A percentile compares a stretch with the other conserved stretches of the same genome.
phyloP scores from a whole-genome alignment of 2,888 invertebrate genomes.

The Teleiodes luculella region DNA sequence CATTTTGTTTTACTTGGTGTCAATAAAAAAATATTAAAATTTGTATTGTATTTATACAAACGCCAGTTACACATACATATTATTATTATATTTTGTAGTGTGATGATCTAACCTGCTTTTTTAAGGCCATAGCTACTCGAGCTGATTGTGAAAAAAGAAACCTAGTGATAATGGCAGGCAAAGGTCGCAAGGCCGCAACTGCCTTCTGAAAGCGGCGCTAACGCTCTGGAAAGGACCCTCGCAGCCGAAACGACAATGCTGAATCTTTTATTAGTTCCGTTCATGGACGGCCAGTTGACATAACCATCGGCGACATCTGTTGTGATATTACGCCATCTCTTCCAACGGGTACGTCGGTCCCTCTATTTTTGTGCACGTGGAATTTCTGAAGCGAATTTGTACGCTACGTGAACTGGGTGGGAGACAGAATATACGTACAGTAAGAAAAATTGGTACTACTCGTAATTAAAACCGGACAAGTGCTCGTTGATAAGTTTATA shows the following conservation, averaged over 20 bases:
- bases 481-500: no score
- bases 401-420: constrained; percentile 24
- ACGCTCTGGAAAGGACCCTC: constrained; percentile 44
- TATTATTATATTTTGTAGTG: no score
- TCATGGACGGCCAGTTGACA: constrained; percentile 74
- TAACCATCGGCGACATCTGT: constrained; percentile 75
- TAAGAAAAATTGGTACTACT: no score
- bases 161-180: constrained; percentile 53
- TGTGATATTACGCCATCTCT: constrained; percentile 72
- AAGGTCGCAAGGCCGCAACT: constrained; percentile 52
- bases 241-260: constrained; percentile 68
- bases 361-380: constrained; percentile 63
- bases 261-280: constrained; percentile 77
- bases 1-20: no score
- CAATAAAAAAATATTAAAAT: no score
- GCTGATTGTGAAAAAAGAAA: constrained; percentile 54
- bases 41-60: no score
- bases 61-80: no score
- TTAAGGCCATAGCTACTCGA: constrained; percentile 43
- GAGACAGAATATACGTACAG: no score
- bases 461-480: no score
- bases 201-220: constrained; percentile 16
- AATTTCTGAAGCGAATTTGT: constrained; percentile 58
- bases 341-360: constrained; percentile 54
- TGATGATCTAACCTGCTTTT: no score